Conservation (phyloP, 2,888 invertebrate species). For the Malthinus flaveolus region DNA sequence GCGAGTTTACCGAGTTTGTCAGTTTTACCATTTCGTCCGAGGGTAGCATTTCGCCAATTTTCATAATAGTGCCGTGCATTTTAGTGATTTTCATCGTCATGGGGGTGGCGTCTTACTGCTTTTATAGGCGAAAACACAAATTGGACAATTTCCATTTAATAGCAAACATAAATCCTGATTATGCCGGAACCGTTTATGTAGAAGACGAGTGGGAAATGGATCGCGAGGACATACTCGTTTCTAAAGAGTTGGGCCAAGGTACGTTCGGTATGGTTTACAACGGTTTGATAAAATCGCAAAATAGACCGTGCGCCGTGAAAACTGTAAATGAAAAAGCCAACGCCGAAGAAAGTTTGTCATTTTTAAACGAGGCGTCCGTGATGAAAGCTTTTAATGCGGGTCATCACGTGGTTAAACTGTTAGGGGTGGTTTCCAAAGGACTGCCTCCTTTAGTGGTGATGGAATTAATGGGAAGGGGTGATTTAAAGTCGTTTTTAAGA, state of each 20-base stretch:
- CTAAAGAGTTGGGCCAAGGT: conserved; percentile 65
- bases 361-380: conserved; percentile 71
- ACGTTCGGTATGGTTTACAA: conserved; percentile 76
- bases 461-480: conserved; percentile 78
- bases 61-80: conserved; percentile 30
- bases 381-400: conserved; percentile 71
- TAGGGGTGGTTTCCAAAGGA: conserved; percentile 71
- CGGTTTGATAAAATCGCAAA: conserved; percentile 57
- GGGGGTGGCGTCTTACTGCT: conserved; percentile 31
- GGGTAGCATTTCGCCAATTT: background rate
- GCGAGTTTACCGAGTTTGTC: conserved; percentile 46
- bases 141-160: conserved; percentile 55
- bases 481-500: conserved; percentile 68
- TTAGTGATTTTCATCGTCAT: conserved; percentile 34
- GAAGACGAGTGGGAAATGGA: conserved; percentile 75
- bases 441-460: conserved; percentile 73
- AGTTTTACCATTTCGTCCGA: conserved; percentile 35
- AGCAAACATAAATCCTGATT: conserved; percentile 68
- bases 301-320: conserved; percentile 62
- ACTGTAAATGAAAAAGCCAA: conserved; percentile 64
- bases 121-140: conserved; percentile 45
- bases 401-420: conserved; percentile 68
- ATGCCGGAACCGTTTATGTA: conserved; percentile 60
- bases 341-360: conserved; percentile 61
- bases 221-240: conserved; percentile 61